Conservation (phyloP, 2,113 vertebrate species). For the human region GRCh38 chr18:56179501-56180000, state of each 20-base stretch:
- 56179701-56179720: not conserved
- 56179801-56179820: not conserved
- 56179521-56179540: not conserved
- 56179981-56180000: not conserved
- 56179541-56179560: not conserved
- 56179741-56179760: not conserved
- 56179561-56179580: not conserved
- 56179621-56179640: not conserved
- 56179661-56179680: not conserved
- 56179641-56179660: not conserved
- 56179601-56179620: not conserved
- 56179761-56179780: not conserved
- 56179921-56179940: not conserved
- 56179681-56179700: not conserved
- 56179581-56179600: not conserved
- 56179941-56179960: not conserved
- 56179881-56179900: not conserved
- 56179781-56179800: not conserved
- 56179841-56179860: not conserved
- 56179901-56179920: not conserved
- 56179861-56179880: not conserved
- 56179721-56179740: not conserved
- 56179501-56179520: not conserved
- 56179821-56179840: not conserved
- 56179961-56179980: constrained; percentile 21